Evolutionary conservation across 2,888 invertebrate species (phyloP), one percentile per base, ranked within the genome.

Genomic region (Chromoteleia sp.): DNA sequence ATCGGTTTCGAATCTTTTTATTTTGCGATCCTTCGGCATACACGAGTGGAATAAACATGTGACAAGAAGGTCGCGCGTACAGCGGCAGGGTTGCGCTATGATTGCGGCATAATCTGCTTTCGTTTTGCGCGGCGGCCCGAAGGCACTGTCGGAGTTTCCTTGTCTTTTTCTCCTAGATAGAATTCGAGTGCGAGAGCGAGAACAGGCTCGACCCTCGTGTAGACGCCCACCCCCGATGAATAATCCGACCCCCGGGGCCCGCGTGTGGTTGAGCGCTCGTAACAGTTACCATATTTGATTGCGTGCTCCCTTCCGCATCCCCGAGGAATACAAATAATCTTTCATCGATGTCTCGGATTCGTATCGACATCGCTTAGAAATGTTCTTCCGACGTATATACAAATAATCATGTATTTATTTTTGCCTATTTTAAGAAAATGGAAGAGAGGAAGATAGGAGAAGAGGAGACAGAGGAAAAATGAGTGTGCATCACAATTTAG

Each of bases 211-310:
- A 78, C 65, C 71, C 78, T 71, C 61, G 43, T 54, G 39, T 56
- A 61, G 77, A 68, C 84, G 84, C 86, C 77, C 86, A 85, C 87
- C 88, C 88, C 85, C 86, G 82, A n/a, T 85, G 84, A 87, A 88
- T 91, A 91, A 91, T 90, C 90, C 88, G 86, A 88, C 88, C 91
- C 89, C 87, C 88, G 86, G 91, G 91, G 91, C 86, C 88, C 87
- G 88, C 87, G 88, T 91, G 91, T 86, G 88, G 88, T 89, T 91
- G 91, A 91, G 83, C 85, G 89, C 85, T 89, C 87, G 88, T 87
- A 89, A 89, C 90, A 89, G 90, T 91, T 91, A 89, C 89, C 89
- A 89, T 90, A 89, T 90, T 91, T 90, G 90, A 90, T 90, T 90
- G 89, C 88, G 86, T 84, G 77, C 87, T 85, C 86, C 84, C 81